Base-by-base conservation (phyloP, 2,888 invertebrate species). In the Ypsolopha sequella region DNA sequence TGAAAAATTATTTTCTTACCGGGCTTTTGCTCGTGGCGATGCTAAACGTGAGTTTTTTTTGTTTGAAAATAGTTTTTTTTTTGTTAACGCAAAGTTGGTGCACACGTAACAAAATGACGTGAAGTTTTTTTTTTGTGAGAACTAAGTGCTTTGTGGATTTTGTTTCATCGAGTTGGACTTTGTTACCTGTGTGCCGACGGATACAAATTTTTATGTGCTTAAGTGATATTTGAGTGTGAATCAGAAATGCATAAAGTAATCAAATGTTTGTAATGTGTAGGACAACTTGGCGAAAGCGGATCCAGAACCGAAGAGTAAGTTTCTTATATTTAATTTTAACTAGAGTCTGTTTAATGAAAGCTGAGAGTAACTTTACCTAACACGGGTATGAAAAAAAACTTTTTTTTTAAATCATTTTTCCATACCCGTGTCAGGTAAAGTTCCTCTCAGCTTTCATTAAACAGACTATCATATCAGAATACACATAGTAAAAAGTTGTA, bases 11-110 rank as follows among this genome's bases (percentile, higher is more conserved):
- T 49, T 14, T 47, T 14, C 36, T 36, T 47, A 36, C 34, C 49
- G 49, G 49, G 49, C 49, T 49, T 24, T 14, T 49, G 49, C 49
- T 49, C 49, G 49, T 49, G 41, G 35, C 41, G 11, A 36, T 48
- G 9, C n/a, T 49, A 7, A 41, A 41, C 13, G 49, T 49, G 41
- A 49, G 49, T 49, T 33, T 7, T 33, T 24, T 13, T 41, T 14
- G 9, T 14, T 9, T 7, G 13, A 11, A 43, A 14, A 14, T 14
- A 7, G 41, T 45, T 44, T 45, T 45, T 9, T 45, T 34, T 9
- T 34, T 24, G 45, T 45, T 24, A n/a, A 24, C 24, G 2, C 4
- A 3, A 24, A 24, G 24, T 24, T 24, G 24, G 24, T 24, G 45
- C 45, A 45, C 45, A 34, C 33, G 45, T 45, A 45, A 24, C 45